phyloP scores from a whole-genome alignment of 2,113 vertebrate species.

The Romanogobio albipinnatus region DNA sequence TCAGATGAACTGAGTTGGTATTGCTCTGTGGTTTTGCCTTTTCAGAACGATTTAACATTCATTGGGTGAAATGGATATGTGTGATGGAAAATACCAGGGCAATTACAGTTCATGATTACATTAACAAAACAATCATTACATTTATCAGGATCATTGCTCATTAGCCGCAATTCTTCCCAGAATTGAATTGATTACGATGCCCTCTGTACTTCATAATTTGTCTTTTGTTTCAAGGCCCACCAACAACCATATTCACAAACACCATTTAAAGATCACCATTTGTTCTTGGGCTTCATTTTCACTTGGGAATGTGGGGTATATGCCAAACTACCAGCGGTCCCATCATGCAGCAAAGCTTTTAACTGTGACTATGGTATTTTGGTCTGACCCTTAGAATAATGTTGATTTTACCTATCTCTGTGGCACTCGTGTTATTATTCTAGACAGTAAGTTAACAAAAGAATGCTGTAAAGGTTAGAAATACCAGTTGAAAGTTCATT shows the following conservation, averaged over 20 bases:
- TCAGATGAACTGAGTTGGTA: not conserved
- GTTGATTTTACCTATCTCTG: not conserved
- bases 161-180: not conserved
- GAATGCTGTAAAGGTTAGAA: slow-evolving; percentile 4
- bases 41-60: not conserved
- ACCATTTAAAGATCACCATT: not conserved
- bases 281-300: not conserved
- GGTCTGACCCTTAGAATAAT: not conserved
- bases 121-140: slow-evolving; percentile 22
- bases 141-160: slow-evolving; percentile 20
- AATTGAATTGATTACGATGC: not conserved
- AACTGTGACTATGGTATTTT: not conserved
- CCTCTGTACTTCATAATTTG: not conserved
- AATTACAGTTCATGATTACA: slow-evolving; percentile 16
- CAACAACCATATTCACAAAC: slow-evolving; percentile 1
- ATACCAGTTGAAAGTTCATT: slow-evolving; percentile 44
- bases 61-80: not conserved
- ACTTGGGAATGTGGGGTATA: not conserved
- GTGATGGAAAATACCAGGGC: not conserved
- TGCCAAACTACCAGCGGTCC: too few relatives aligned
- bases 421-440: not conserved
- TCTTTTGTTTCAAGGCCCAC: slow-evolving; percentile 2
- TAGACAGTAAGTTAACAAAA: not conserved
- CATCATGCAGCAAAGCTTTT: not conserved
- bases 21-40: not conserved